These are phyloP conservation scores for Squalus acanthias DNA, from an alignment of 2,797 vertebrate species.

Conservation along the genomic window DNA sequence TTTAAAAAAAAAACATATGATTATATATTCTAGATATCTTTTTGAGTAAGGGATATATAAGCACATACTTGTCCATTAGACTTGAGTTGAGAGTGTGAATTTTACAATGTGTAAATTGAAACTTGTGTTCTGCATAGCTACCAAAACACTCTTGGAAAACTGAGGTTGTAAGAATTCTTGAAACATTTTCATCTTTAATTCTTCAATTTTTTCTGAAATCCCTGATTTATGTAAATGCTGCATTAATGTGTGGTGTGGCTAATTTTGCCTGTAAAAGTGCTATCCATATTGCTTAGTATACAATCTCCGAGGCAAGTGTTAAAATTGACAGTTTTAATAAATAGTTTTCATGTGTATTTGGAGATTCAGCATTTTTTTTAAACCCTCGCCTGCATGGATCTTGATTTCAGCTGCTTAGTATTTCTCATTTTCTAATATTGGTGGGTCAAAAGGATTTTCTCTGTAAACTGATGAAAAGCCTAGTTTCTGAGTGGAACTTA, in stretches of 20 bases:
- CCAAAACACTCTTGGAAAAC: background rate
- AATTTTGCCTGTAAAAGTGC: constrained; percentile 2
- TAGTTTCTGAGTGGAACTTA: background rate
- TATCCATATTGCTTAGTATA: background rate
- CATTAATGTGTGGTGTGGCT: background rate
- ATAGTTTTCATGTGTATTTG: background rate
- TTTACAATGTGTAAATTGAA: background rate
- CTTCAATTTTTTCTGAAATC: background rate
- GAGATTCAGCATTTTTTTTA: background rate
- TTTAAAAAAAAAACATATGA: background rate
- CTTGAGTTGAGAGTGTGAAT: background rate
- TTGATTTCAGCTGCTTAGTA: background rate
- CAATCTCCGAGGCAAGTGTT: too few relatives aligned
- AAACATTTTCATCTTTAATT: constrained; percentile 21
- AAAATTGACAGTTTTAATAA: background rate
- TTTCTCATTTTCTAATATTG: background rate
- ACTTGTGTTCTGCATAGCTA: background rate
- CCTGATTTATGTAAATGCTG: background rate
- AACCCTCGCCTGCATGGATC: background rate
- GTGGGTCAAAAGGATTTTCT: background rate
- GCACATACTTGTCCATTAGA: background rate
- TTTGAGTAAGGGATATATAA: background rate
- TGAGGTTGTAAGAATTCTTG: background rate
- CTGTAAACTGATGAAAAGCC: background rate
- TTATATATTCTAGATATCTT: background rate